Conservation (phyloP, 2,888 invertebrate species). For the Aphidoletes aphidimyza region DNA sequence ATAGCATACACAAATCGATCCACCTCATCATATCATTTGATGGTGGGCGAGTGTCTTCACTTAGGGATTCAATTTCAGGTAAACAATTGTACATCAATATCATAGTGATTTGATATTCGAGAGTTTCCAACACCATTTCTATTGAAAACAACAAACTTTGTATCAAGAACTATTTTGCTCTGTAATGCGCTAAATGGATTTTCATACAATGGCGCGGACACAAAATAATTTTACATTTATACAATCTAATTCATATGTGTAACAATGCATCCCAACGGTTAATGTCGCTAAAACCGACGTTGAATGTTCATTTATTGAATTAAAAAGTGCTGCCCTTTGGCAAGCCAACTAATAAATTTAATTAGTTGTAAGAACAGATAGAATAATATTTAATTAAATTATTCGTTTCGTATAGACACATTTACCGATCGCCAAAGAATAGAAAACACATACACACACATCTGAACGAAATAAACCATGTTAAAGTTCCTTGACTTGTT, state of each 20-base stretch:
- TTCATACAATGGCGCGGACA: background rate
- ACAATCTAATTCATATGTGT: background rate
- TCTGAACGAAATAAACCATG: no score
- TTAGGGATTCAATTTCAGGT: background rate
- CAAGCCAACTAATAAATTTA: background rate
- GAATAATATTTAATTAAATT: slow-evolving; percentile 34
- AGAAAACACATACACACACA: no score
- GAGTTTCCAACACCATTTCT: background rate
- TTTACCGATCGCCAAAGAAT: background rate
- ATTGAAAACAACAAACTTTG: background rate
- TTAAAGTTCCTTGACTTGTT: slow-evolving; percentile 36
- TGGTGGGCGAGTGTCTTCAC: background rate
- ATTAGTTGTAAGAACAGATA: slow-evolving; percentile 46
- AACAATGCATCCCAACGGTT: background rate
- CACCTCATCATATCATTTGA: no score
- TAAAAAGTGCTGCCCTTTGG: background rate
- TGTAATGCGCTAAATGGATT: background rate
- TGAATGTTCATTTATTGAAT: background rate
- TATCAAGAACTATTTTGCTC: background rate
- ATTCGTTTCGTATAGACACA: background rate
- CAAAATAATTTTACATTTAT: background rate
- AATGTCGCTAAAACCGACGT: background rate
- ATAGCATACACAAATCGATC: no score
- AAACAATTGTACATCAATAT: slow-evolving; percentile 4
- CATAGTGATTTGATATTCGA: background rate